A percentile compares a stretch with the other conserved stretches of the same genome.
Conservation (phyloP, 1,140 invertebrate genomes). For the Drosophila albomicans region DNA sequence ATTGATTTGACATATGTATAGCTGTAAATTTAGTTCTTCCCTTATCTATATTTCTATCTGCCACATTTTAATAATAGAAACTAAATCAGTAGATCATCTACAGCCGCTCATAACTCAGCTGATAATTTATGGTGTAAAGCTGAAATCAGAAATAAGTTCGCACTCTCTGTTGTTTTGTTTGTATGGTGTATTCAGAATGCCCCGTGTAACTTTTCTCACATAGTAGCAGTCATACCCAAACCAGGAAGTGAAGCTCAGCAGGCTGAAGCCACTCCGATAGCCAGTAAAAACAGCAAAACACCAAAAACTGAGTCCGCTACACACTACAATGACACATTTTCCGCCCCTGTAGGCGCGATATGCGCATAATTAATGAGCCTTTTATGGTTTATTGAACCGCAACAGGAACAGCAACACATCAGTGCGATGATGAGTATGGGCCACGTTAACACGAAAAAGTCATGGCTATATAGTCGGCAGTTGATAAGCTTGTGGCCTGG, state of each 20-base stretch:
- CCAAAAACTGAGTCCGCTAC: conserved; percentile 39
- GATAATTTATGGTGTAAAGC: neutral
- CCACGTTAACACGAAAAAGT: conserved; percentile 55
- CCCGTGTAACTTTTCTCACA: neutral
- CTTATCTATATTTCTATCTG: neutral
- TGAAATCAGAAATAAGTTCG: neutral
- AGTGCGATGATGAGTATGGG: neutral
- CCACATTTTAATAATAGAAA: neutral
- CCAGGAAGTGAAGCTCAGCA: conserved; percentile 34
- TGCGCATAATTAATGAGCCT: conserved; percentile 85
- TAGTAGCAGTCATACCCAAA: conserved; percentile 16
- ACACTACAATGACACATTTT: conserved; percentile 75
- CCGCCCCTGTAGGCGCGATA: conserved; percentile 82
- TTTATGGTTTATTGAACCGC: conserved; percentile 85
- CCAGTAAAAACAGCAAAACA: conserved; percentile 5
- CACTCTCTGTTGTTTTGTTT: neutral
- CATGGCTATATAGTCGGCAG: conserved; percentile 61
- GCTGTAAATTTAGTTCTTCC: neutral
- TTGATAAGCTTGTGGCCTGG: conserved; percentile 66
- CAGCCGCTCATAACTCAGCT: neutral
- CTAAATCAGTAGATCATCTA: neutral
- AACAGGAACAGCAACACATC: conserved; percentile 23
- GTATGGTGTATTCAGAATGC: neutral
- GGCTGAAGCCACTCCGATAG: conserved; percentile 31
- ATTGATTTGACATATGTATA: too few relatives aligned